Conservation (phyloP, 2,113 vertebrate genomes). For the Struthio camelus region DNA sequence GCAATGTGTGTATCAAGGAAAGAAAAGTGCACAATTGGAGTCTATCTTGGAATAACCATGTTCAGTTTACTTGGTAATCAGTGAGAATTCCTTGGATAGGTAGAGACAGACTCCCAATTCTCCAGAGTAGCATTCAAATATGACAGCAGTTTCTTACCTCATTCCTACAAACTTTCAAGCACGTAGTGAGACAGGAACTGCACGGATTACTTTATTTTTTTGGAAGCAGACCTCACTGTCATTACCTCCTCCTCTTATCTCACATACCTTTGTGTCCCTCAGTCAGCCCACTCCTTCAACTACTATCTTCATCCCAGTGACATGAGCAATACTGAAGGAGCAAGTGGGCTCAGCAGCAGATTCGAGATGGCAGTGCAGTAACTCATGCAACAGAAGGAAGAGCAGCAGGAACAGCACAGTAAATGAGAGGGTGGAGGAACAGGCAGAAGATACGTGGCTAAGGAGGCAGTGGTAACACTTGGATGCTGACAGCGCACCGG, state of each 20-base stretch:
- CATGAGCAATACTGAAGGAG: not conserved
- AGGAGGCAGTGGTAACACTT: not conserved
- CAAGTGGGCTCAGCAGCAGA: accelerated
- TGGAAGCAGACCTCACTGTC: not conserved
- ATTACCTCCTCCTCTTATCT: not conserved
- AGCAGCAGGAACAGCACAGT: not conserved
- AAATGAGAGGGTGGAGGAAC: not conserved
- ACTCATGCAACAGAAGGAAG: not conserved
- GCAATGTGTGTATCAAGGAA: not conserved
- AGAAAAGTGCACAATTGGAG: not conserved
- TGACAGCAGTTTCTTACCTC: not conserved
- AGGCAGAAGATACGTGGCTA: not conserved
- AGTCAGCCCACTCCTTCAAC: not conserved
- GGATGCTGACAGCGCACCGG: not conserved
- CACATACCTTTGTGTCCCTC: not conserved
- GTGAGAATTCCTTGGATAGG: not conserved
- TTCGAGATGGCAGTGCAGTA: not conserved
- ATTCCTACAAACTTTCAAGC: not conserved
- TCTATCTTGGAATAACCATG: not conserved
- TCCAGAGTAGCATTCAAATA: not conserved
- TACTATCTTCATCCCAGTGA: not conserved
- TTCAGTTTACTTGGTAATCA: not conserved
- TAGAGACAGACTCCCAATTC: not conserved
- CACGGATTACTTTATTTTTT: not conserved
- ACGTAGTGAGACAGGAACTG: not conserved